Conservation (phyloP, 2,888 invertebrate genomes). For the Ectobius pallidus region DNA sequence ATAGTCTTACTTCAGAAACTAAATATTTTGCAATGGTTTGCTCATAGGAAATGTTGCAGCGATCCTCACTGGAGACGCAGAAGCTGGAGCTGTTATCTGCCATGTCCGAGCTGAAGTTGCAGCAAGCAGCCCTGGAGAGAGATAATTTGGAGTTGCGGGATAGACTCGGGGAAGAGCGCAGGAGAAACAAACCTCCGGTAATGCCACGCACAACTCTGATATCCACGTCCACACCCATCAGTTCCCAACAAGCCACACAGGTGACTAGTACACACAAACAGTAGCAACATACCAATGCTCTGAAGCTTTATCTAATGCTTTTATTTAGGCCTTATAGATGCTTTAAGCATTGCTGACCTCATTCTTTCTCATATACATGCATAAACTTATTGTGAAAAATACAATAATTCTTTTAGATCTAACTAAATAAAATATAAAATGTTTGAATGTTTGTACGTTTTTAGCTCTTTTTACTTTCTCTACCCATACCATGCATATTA, state of each 20-base stretch:
- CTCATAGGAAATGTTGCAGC: slow-evolving; percentile 84
- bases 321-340: too few relatives aligned
- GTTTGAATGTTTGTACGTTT: too few relatives aligned
- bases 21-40: too few relatives aligned
- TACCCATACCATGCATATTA: too few relatives aligned
- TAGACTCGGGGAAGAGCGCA: slow-evolving; percentile 45
- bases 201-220: slow-evolving; percentile 55
- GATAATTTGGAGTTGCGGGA: slow-evolving; percentile 81
- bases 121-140: slow-evolving; percentile 83
- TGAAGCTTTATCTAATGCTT: too few relatives aligned
- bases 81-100: slow-evolving; percentile 93
- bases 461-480: too few relatives aligned
- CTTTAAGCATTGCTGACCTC: too few relatives aligned
- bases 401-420: too few relatives aligned
- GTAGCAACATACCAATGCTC: slow-evolving; percentile 3
- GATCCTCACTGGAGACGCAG: slow-evolving; percentile 91
- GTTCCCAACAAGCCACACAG: slow-evolving; percentile 56
- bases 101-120: slow-evolving; percentile 88
- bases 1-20: too few relatives aligned
- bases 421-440: too few relatives aligned
- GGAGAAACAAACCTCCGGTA: slow-evolving; percentile 53
- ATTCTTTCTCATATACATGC: too few relatives aligned
- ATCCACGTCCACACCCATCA: slow-evolving; percentile 51
- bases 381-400: too few relatives aligned
- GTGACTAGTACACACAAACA: slow-evolving; percentile 40